These are phyloP conservation scores for Stichopus horrens DNA, from an alignment of 53 echinoderm and acorn worm genomes.

Conservation along the genomic window DNA sequence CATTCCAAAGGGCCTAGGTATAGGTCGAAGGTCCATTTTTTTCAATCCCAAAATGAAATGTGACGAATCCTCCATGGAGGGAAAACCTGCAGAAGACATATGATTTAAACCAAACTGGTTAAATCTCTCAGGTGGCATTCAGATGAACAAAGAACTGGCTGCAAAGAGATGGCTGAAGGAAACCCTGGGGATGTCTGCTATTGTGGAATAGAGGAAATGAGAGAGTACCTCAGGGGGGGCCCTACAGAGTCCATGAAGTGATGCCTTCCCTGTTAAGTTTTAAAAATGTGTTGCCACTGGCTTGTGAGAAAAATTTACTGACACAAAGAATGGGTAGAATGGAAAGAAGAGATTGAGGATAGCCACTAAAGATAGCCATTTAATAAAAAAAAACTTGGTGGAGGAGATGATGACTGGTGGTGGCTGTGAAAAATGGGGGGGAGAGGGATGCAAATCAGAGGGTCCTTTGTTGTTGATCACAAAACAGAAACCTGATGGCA, in stretches of 20 bases:
- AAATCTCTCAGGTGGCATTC: constrained; percentile 36
- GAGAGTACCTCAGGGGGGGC: constrained; percentile 28
- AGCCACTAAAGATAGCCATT: too few species aligned
- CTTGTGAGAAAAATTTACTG: too few species aligned
- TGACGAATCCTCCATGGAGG: neutral
- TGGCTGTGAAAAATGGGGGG: too few species aligned
- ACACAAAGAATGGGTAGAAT: too few species aligned
- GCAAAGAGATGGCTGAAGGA: constrained; percentile 5
- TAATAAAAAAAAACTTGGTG: too few species aligned
- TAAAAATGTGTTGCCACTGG: too few species aligned
- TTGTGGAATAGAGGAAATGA: constrained; percentile 13
- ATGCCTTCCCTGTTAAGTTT: too few species aligned
- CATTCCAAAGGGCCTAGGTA: constrained; percentile 42
- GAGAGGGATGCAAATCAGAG: too few species aligned
- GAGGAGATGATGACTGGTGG: too few species aligned
- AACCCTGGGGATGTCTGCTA: constrained; percentile 10
- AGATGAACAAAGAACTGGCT: constrained; percentile 29
- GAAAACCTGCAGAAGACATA: constrained; percentile 15
- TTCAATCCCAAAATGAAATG: neutral
- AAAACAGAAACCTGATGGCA: too few species aligned
- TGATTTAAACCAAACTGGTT: neutral
- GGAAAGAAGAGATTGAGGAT: too few species aligned
- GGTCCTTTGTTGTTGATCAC: too few species aligned
- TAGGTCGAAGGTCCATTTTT: constrained; percentile 24
- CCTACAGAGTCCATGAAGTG: neutral